Evolutionary conservation across 2,113 vertebrate genomes (phyloP), one percentile per base, ranked within the genome.

Genomic region (Chloebia gouldiae): DNA sequence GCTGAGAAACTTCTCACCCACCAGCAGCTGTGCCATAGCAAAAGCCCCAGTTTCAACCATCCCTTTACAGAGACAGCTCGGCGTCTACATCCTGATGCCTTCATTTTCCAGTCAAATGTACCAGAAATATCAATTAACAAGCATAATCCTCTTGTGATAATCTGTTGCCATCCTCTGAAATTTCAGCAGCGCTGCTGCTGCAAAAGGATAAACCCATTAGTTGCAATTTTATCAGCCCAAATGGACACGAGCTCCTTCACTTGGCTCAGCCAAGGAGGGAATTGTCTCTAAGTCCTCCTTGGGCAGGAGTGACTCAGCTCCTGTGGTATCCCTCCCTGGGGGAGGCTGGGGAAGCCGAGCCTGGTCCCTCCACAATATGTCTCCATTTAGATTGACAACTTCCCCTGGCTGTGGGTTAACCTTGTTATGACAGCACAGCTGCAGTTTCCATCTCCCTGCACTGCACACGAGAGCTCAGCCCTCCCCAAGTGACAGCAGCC

Each of bases 341-440:
- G 69, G 15, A 76, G 57, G 70, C 49, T 7, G 22, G 57, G 40
- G 22, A 56, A 89, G 39, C 39, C 0, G 0, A 91, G 69, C 57
- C 76, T 59, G 7, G n/a, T 88, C 60, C 72, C 60, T 75, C 44
- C 51, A 53, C 61, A 60, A 15, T 86, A 40, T 2, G 4, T 93
- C 91, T 95, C 86, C 72, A 72, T 94, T 93, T 86, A 68, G 95
- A 95, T 1, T 93, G 91, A 97, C 94, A 91, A 22, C 72, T 89
- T 87, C 69, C 93, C 53, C 9, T 49, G 88, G 25, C 86, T 81
- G 83, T 1, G 2, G 92, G 92, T 91, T 92, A 92, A 87, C 91
- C 94, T 96, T 88, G 95, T 95, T 92, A 39, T 79, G 88, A 91
- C 81, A 94, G 88, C 80, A 64, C 95, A 91, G 95, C 94, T 95